Evolutionary conservation across 2,113 vertebrate species (phyloP).

Genomic region (Cavia aperea): DNA sequence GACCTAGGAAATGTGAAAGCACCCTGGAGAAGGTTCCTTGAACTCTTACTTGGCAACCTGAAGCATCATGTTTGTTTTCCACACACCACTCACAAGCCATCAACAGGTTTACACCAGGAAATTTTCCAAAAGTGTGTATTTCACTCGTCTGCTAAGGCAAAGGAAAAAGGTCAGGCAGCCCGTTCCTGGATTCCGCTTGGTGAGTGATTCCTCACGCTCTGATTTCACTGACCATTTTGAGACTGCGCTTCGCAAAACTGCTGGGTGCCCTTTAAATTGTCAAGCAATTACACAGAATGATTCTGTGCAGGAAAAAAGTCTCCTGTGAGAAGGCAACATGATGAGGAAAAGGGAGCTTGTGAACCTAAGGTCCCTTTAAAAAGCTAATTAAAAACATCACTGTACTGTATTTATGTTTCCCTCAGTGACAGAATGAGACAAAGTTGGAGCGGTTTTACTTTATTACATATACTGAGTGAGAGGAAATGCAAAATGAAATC

Average conservation of each 20-base stretch:
- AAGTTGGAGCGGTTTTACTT: background rate
- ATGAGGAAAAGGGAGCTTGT: constrained; percentile 5
- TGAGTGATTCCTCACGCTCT: background rate
- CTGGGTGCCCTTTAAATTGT: background rate
- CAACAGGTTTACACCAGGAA: background rate
- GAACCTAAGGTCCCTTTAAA: background rate
- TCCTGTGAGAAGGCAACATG: background rate
- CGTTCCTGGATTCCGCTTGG: background rate
- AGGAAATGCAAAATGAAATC: background rate
- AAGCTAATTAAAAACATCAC: background rate
- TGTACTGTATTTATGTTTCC: background rate
- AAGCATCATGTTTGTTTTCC: background rate
- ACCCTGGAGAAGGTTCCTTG: background rate
- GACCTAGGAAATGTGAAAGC: background rate
- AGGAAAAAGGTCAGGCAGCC: background rate
- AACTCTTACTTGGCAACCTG: background rate
- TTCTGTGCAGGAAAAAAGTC: background rate
- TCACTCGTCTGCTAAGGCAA: constrained; percentile 3
- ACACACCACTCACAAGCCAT: background rate
- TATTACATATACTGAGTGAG: background rate
- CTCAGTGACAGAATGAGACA: background rate
- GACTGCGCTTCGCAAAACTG: background rate
- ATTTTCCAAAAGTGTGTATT: background rate
- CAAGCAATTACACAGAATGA: constrained; percentile 19
- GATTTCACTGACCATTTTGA: constrained; percentile 43